phyloP scores from a whole-genome alignment of 1,140 invertebrate species.

The Diorhabda carinulata region DNA sequence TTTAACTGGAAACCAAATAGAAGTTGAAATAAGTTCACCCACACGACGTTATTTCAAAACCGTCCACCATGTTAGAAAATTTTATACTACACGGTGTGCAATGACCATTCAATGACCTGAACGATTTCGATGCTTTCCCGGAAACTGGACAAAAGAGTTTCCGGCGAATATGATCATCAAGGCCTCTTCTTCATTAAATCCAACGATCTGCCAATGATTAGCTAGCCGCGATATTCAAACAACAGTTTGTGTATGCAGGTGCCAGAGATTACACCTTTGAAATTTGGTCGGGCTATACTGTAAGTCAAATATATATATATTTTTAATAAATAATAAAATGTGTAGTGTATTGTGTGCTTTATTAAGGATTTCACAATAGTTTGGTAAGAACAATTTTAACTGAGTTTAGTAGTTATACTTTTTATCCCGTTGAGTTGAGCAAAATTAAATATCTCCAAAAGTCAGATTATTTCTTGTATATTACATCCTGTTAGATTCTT shows the following conservation, averaged over 20 bases:
- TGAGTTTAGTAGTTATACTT: no score
- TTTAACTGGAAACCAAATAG: no score
- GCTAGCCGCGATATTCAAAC: not conserved
- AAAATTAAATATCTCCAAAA: no score
- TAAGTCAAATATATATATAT: not conserved
- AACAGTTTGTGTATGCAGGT: not conserved
- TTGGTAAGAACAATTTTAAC: no score
- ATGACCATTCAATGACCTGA: slow-evolving; percentile 33
- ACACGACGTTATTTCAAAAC: no score
- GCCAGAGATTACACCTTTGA: not conserved
- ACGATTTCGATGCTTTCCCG: slow-evolving; percentile 35
- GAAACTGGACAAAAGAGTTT: slow-evolving; percentile 38
- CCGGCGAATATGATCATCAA: slow-evolving; percentile 28
- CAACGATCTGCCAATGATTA: not conserved
- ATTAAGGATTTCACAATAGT: no score
- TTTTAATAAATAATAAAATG: not conserved
- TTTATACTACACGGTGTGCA: not conserved
- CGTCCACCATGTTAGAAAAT: no score
- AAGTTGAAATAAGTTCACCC: no score
- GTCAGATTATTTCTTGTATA: no score
- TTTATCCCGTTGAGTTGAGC: no score
- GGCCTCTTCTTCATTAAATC: slow-evolving; percentile 24
- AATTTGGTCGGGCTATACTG: not conserved
- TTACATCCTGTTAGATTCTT: no score
- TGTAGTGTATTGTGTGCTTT: not conserved